phyloP scores from a whole-genome alignment of 2,113 vertebrate genomes.

The Miniopterus natalensis region DNA sequence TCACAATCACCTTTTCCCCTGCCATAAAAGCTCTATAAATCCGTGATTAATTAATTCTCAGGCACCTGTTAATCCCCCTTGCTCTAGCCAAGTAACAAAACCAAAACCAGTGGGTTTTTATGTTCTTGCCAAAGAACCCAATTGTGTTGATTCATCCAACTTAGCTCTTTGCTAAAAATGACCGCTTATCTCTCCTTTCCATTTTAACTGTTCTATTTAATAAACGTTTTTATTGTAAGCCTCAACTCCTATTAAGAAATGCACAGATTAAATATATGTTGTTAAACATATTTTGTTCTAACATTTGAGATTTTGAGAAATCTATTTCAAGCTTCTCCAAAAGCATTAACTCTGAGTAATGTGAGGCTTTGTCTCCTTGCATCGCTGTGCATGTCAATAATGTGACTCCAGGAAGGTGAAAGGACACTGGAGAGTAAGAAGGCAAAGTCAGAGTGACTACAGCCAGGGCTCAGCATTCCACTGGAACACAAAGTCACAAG shows the following conservation, averaged over 20 bases:
- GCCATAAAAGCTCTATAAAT: conserved; percentile 34
- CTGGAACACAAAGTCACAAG: rapidly evolving
- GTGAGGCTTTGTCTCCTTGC: background rate
- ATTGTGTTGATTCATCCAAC: background rate
- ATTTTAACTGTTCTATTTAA: background rate
- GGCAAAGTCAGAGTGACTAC: background rate
- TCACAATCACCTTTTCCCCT: conserved; percentile 12
- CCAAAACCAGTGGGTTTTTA: background rate
- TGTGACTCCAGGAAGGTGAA: background rate
- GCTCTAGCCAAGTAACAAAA: conserved; percentile 51
- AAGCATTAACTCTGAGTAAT: background rate
- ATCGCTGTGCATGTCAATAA: background rate
- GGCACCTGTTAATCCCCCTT: conserved; percentile 46
- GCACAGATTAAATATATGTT: background rate
- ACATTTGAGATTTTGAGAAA: conserved; percentile 12
- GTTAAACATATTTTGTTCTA: background rate
- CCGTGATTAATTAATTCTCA: conserved; percentile 41
- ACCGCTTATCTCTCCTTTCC: background rate
- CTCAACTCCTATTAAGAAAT: background rate
- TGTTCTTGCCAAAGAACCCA: conserved; percentile 28
- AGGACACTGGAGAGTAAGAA: background rate
- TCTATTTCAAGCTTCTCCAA: background rate
- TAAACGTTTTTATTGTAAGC: background rate
- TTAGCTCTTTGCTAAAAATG: background rate
- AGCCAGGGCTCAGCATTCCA: background rate